Conservation (phyloP, 2,888 invertebrate species). For the Plebejus melissa region DNA sequence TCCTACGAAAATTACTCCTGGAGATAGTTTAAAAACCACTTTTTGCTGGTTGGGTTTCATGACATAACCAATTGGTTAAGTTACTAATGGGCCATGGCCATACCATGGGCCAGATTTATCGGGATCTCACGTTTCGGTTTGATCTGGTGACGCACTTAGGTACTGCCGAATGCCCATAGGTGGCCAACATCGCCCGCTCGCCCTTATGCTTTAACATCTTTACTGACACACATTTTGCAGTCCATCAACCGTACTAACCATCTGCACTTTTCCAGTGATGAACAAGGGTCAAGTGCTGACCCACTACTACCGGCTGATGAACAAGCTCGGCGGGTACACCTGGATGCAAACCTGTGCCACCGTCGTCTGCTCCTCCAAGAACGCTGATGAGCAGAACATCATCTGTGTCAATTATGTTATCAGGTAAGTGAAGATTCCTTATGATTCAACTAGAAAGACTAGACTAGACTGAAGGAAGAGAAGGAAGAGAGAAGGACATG, state of each 20-base stretch:
- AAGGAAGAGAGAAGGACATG: too few relatives aligned
- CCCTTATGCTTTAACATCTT: neutral
- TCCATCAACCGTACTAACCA: neutral
- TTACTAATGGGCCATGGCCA: too few relatives aligned
- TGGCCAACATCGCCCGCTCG: neutral
- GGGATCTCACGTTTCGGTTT: too few relatives aligned
- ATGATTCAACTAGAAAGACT: neutral
- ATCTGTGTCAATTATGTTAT: conserved; percentile 98
- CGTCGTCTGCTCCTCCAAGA: conserved; percentile 96
- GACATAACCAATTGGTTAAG: too few relatives aligned
- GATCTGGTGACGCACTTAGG: too few relatives aligned
- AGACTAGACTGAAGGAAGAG: too few relatives aligned
- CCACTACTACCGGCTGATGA: conserved; percentile 97
- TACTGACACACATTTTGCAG: too few relatives aligned
- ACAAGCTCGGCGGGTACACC: conserved; percentile 96
- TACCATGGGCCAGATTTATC: too few relatives aligned
- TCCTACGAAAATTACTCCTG: too few relatives aligned
- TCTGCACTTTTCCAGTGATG: conserved; percentile 84
- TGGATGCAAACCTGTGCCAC: conserved; percentile 99
- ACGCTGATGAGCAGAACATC: conserved; percentile 97
- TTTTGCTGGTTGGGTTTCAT: too few relatives aligned
- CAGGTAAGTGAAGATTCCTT: conserved; percentile 79
- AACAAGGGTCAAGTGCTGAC: conserved; percentile 98
- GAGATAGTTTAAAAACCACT: too few relatives aligned
- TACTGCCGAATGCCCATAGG: too few relatives aligned